A percentile compares a stretch with the other conserved stretches of the same genome.
Conservation (phyloP, 2,797 vertebrate genomes). For the Pygocentrus nattereri region DNA sequence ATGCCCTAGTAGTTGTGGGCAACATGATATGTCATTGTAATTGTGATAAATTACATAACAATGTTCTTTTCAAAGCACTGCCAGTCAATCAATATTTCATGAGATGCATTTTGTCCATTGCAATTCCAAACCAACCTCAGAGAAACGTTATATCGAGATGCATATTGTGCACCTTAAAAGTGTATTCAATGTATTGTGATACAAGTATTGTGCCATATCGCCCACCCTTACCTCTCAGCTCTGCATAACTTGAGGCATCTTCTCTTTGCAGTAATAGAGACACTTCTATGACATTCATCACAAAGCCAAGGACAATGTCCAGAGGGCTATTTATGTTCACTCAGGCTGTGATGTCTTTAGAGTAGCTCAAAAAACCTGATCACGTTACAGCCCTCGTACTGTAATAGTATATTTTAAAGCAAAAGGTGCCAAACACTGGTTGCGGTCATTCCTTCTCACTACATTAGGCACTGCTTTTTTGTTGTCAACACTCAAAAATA, state of each 20-base stretch:
- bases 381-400: conserved; percentile 29
- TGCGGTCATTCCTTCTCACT: conserved; percentile 8
- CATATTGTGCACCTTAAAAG: too few species aligned
- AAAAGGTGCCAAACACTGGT: background rate
- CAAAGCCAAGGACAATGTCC: conserved; percentile 8
- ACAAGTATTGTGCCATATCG: too few species aligned
- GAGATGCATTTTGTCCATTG: too few species aligned
- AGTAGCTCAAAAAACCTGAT: conserved; percentile 19
- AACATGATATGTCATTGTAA: background rate
- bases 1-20: too few species aligned
- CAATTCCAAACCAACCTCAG: too few species aligned
- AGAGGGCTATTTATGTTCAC: conserved; percentile 17
- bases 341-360: conserved; percentile 12
- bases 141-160: too few species aligned
- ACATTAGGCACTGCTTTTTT: conserved; percentile 27
- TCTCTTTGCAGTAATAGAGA: conserved; percentile 3
- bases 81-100: too few species aligned
- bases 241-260: background rate
- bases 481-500: background rate
- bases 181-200: too few species aligned
- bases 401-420: conserved; percentile 26
- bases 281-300: conserved; percentile 4
- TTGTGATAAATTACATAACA: background rate
- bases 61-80: background rate
- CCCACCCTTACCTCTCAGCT: background rate